Evolutionary conservation across 1,140 invertebrate species (phyloP), one percentile per base, ranked within the genome.

Genomic region (Portunus trituberculatus): DNA sequence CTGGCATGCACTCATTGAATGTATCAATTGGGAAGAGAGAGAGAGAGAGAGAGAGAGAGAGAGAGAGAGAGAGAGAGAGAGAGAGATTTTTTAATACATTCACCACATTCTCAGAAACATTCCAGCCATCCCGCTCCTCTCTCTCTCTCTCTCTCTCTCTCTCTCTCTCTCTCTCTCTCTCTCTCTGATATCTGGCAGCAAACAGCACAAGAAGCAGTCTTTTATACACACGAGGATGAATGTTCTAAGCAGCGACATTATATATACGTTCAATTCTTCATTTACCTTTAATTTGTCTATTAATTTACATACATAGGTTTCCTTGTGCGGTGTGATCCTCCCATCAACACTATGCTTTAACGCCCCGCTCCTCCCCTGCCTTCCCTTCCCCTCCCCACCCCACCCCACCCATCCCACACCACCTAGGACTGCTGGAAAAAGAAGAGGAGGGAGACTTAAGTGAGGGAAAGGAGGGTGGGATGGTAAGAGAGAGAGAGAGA

Each of bases 271-370:
- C 20, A 76, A 3, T 76, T 25, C n/a, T 7, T 20, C 20, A 76
- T 4, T 28, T 16, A 0, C 2, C 31, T 3, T 14, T n/a, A 10
- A n/a, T 39, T n/a, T 48, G 0, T 8, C 31, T 76, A n/a, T 76
- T 76, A 14, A n/a, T 76, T 76, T 76, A 76, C 25, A n/a, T 76
- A n/a, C 67, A 76, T n/a, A 76, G 67, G n/a, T n/a, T 89, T 32
- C 32, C 12, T 39, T 1, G 32, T 2, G 4, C 2, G 14, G 4
- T 39, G 20, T 59, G 20, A 16, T 39, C 87, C 32, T 29, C 14
- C 87, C 12, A 25, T 89, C 87, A n/a, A 76, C 67, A n/a, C 67
- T 76, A 76, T 76, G 67, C 67, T 76, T 76, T 76, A 76, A 76
- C 67, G 67, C 20, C 67, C 16, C 67, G 25, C 67, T 20, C 16